A percentile compares a stretch with the other conserved stretches of the same genome.
Evolutionary conservation across 2,888 invertebrate genomes (phyloP).

Genomic region (Asteroscopus sphinx): DNA sequence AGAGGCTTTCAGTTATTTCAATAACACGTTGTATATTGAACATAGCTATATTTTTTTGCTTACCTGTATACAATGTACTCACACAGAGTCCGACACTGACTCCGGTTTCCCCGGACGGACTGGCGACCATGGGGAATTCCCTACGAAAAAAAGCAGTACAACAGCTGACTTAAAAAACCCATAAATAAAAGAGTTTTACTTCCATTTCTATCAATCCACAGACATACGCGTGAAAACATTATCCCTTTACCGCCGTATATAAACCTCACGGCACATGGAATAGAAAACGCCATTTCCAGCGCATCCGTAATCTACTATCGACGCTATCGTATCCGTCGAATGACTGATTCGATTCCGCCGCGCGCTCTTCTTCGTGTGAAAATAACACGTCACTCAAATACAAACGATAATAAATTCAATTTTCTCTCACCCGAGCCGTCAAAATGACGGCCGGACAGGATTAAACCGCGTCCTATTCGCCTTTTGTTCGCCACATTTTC

Average conservation of each 20-base stretch:
- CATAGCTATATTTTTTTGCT: no score
- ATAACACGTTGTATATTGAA: no score
- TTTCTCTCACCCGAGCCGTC: slow-evolving; percentile 79
- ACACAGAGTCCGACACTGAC: no score
- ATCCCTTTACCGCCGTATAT: slow-evolving; percentile 44
- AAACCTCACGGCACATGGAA: slow-evolving; percentile 61
- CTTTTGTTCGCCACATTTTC: slow-evolving; percentile 85
- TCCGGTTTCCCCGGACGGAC: no score
- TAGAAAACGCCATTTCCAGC: slow-evolving; percentile 81
- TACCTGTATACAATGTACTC: no score
- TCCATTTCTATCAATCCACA: slow-evolving; percentile 34
- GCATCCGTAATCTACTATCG: slow-evolving; percentile 65
- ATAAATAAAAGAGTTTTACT: slow-evolving; percentile 24
- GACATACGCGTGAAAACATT: slow-evolving; percentile 30
- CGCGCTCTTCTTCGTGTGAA: slow-evolving; percentile 83
- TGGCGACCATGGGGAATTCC: no score
- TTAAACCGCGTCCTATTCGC: slow-evolving; percentile 84
- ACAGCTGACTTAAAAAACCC: slow-evolving; percentile 1
- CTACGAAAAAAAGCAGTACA: no score
- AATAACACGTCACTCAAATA: slow-evolving; percentile 90
- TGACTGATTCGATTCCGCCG: slow-evolving; percentile 85
- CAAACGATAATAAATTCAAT: slow-evolving; percentile 89
- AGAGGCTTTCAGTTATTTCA: no score
- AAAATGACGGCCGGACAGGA: slow-evolving; percentile 86
- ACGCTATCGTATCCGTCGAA: slow-evolving; percentile 73